phyloP scores from a whole-genome alignment of 2,888 invertebrate genomes.

The Phalera bucephala region DNA sequence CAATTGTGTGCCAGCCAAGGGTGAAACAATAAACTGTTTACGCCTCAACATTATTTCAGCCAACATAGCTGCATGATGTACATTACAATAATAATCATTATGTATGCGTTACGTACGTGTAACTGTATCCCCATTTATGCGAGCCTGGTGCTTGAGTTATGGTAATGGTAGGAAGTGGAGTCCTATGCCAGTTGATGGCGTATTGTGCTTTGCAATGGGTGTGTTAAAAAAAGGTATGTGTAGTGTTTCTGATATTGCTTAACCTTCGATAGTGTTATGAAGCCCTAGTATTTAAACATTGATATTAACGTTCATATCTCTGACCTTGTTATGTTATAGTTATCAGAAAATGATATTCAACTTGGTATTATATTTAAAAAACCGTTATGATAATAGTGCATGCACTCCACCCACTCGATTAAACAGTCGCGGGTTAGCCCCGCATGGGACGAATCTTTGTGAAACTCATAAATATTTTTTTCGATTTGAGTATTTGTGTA shows the following conservation, averaged over 20 bases:
- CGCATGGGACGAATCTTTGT: too few species aligned
- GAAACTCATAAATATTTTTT: too few species aligned
- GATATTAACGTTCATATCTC: too few species aligned
- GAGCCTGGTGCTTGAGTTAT: conserved; percentile 37
- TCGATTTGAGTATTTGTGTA: too few species aligned
- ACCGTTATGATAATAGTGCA: too few species aligned
- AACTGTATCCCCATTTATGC: conserved; percentile 70
- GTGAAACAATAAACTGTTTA: conserved; percentile 19
- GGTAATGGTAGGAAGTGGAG: conserved; percentile 48
- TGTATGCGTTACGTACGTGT: conserved; percentile 58
- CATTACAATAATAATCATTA: conserved; percentile 60
- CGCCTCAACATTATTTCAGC: conserved; percentile 14
- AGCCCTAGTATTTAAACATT: conserved; percentile 15
- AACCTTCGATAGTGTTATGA: conserved; percentile 10
- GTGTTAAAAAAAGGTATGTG: conserved; percentile 47
- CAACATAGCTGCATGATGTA: conserved; percentile 39
- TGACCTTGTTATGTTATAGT: too few species aligned
- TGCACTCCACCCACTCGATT: too few species aligned
- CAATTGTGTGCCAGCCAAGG: conserved; percentile 19
- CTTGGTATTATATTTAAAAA: too few species aligned
- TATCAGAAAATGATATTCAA: too few species aligned
- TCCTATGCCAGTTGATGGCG: conserved; percentile 39
- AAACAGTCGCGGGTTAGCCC: too few species aligned
- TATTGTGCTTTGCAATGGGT: conserved; percentile 46
- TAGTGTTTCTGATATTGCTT: conserved; percentile 8